Base-by-base conservation (phyloP, 2,888 invertebrate species). In the Chaitophorus viminalis region DNA sequence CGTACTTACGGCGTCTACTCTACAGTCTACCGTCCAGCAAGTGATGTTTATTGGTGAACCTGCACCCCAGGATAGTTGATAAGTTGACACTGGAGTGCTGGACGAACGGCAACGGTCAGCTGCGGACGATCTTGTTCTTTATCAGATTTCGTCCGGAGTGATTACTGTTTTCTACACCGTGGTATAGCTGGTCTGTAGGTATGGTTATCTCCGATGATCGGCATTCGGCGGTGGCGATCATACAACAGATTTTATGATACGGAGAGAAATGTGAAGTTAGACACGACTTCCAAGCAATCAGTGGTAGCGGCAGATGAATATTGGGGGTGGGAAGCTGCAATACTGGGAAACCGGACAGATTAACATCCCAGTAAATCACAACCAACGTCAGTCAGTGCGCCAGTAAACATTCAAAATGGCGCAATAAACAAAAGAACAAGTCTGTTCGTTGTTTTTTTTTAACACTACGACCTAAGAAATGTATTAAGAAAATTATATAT, bases 361-460 rank as follows among this genome's bases (percentile, higher is more conserved):
- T 25, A 74, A 74, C 9, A 36, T 9, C 18, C 31, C 4, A 70
- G 82, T 76, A 79, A 81, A 87, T 87, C 87, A 74, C 79, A 46
- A 33, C 87, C n/a, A 81, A 87, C 81, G 79, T 81, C 87, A 87
- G 74, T 81, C 60, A 25, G 60, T 87, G 65, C 18, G 74, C 79
- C 54, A 74, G 75, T 87, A 87, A 75, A 87, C 87, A 81, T 81
- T 87, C 87, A 87, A 87, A 87, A 87, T 87, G 87, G 87, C 87
- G 87, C 87, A 87, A 87, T 87, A 87, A 87, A 87, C 87, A 87
- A 81, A 87, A 79, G 74, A 36, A 72, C 46, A 72, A 79, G 70
- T 86, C 54, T 21, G 46, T 29, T 46, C 11, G 68, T 60, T 52
- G 33, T 25, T 31, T 74, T 74, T 83, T 74, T 39, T 65, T 29